These are phyloP conservation scores for Mesoligia furuncula DNA, from an alignment of 2,888 invertebrate species.

Conservation along the genomic window DNA sequence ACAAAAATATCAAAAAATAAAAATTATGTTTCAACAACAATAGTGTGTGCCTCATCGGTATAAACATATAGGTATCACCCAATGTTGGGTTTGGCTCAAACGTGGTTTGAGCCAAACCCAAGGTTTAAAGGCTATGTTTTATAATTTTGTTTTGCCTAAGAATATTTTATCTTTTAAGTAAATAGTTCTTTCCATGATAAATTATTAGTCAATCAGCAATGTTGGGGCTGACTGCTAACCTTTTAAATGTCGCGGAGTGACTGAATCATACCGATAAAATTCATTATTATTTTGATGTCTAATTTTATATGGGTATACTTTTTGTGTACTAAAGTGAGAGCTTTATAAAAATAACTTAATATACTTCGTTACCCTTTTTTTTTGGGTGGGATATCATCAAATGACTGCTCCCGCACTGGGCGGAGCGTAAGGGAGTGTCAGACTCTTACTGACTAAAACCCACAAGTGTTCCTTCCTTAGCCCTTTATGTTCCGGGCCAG, in stretches of 20 bases:
- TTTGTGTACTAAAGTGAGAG: neutral
- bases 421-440: too few species aligned
- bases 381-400: too few species aligned
- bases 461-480: too few species aligned
- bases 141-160: neutral
- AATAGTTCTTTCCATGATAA: neutral
- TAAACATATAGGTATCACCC: too few species aligned
- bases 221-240: neutral
- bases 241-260: neutral
- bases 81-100: neutral
- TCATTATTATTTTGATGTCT: neutral
- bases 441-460: too few species aligned
- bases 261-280: neutral
- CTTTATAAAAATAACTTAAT: constrained; percentile 3
- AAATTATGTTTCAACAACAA: too few species aligned
- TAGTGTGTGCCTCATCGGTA: too few species aligned
- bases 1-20: too few species aligned
- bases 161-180: neutral
- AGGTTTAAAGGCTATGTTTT: neutral
- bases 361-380: constrained; percentile 10
- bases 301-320: neutral
- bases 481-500: too few species aligned
- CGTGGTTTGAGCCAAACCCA: too few species aligned
- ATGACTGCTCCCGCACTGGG: too few species aligned
- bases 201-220: too few species aligned